Conservation (phyloP, 2,888 invertebrate genomes). For the Leptogaster cylindrica region DNA sequence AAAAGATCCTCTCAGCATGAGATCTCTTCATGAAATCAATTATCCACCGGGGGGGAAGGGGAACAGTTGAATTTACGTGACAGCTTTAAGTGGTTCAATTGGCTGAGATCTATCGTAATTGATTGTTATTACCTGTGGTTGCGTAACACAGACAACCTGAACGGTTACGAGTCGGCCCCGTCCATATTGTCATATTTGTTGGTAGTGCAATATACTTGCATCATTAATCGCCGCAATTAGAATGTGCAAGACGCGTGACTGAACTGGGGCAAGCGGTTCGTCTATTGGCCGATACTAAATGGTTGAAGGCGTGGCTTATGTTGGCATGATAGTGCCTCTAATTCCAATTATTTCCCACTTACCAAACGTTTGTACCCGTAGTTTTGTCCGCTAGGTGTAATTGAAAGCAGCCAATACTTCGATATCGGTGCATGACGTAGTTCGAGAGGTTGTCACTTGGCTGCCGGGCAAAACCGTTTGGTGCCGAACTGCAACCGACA, state of each 20-base stretch:
- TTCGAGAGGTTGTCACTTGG: constrained; percentile 10
- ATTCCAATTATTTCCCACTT: constrained; percentile 37
- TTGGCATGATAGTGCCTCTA: constrained; percentile 8
- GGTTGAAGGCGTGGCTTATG: constrained; percentile 29
- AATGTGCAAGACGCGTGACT: constrained; percentile 12
- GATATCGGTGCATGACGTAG: too few relatives aligned
- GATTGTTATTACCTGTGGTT: constrained; percentile 27
- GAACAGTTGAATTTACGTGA: constrained; percentile 30
- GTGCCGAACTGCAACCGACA: too few relatives aligned
- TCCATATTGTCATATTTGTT: too few relatives aligned
- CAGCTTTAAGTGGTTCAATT: constrained; percentile 38
- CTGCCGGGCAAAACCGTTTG: not conserved
- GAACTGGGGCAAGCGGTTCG: not conserved
- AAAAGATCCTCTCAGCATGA: constrained; percentile 24
- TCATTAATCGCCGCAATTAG: constrained; percentile 31
- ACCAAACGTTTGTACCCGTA: too few relatives aligned
- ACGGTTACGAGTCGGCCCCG: not conserved
- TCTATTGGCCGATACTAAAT: constrained; percentile 32
- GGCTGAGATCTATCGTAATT: constrained; percentile 29
- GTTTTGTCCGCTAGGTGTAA: constrained; percentile 13
- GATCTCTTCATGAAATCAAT: constrained; percentile 13
- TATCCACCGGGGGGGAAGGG: not conserved
- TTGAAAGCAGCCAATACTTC: constrained; percentile 33
- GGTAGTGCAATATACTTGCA: constrained; percentile 1
- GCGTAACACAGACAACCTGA: not conserved